Conservation (phyloP, 2,113 vertebrate genomes). For the Caloenas nicobarica region DNA sequence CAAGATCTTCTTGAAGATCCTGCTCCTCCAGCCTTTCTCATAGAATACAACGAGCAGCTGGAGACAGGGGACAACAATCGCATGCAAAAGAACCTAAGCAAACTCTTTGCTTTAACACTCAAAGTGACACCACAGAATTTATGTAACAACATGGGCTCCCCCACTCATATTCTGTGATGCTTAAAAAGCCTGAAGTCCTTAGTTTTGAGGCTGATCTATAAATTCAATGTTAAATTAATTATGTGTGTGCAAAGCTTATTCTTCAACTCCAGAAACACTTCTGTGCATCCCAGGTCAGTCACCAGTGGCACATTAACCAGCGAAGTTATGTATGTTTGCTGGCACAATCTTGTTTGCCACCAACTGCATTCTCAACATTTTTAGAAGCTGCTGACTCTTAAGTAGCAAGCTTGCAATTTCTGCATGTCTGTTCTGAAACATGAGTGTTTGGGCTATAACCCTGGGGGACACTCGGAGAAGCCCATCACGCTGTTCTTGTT, state of each 20-base stretch:
- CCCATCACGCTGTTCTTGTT: not conserved
- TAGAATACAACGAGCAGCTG: not conserved
- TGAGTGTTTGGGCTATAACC: not conserved
- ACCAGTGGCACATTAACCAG: not conserved
- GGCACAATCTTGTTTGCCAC: not conserved
- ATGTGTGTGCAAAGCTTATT: not conserved
- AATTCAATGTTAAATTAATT: not conserved
- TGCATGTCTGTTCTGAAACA: not conserved
- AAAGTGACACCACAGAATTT: not conserved
- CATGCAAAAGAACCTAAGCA: not conserved
- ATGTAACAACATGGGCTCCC: not conserved
- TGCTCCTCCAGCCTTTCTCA: not conserved
- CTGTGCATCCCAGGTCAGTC: not conserved
- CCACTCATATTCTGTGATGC: not conserved
- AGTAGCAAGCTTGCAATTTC: not conserved
- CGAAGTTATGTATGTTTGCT: not conserved
- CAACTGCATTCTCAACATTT: accelerated
- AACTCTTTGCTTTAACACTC: not conserved
- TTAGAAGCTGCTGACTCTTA: not conserved
- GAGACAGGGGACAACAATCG: not conserved
- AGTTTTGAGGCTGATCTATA: not conserved
- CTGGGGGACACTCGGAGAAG: not conserved
- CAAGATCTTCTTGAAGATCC: not conserved
- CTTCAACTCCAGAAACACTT: not conserved
- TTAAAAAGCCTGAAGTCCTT: not conserved